Percentiles rank a stretch among this genome's conserved stretches.
Evolutionary conservation across 2,888 invertebrate species (phyloP).

Genomic region (Microplitis manilae): DNA sequence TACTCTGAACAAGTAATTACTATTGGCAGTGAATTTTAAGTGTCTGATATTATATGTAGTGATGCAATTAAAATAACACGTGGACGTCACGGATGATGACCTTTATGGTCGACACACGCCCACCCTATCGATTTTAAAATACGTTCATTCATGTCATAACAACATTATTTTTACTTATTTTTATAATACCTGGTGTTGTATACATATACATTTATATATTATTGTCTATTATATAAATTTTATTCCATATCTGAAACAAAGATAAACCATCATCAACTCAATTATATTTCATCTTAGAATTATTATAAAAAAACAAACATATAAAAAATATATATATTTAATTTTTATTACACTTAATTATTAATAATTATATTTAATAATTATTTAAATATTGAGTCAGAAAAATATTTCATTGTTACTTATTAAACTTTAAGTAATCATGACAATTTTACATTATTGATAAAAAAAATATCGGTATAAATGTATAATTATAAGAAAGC

Average conservation of each 20-base stretch:
- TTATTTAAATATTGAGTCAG: too few relatives aligned
- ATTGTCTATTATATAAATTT: too few relatives aligned
- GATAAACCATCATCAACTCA: too few relatives aligned
- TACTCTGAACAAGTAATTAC: too few relatives aligned
- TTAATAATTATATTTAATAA: too few relatives aligned
- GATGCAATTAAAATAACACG: constrained; percentile 34
- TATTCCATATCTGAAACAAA: too few relatives aligned
- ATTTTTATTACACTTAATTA: too few relatives aligned
- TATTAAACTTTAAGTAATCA: constrained; percentile 64
- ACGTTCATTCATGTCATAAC: constrained; percentile 65
- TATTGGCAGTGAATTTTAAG: constrained; percentile 47
- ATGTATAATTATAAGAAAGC: background rate
- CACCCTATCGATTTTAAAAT: constrained; percentile 64
- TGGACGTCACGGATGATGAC: constrained; percentile 63
- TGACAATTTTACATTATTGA: constrained; percentile 71
- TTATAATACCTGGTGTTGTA: background rate
- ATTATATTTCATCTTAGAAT: too few relatives aligned
- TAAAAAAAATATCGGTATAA: constrained; percentile 66
- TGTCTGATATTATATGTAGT: constrained; percentile 6
- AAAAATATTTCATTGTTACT: too few relatives aligned
- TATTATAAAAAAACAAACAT: too few relatives aligned
- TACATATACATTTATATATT: too few relatives aligned
- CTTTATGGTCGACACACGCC: constrained; percentile 57
- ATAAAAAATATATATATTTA: too few relatives aligned
- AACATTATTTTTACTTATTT: constrained; percentile 52